A percentile compares a stretch with the other conserved stretches of the same genome.
Conservation (phyloP, 92 coral and sea anemone genomes). For the Palythoa grandis region DNA sequence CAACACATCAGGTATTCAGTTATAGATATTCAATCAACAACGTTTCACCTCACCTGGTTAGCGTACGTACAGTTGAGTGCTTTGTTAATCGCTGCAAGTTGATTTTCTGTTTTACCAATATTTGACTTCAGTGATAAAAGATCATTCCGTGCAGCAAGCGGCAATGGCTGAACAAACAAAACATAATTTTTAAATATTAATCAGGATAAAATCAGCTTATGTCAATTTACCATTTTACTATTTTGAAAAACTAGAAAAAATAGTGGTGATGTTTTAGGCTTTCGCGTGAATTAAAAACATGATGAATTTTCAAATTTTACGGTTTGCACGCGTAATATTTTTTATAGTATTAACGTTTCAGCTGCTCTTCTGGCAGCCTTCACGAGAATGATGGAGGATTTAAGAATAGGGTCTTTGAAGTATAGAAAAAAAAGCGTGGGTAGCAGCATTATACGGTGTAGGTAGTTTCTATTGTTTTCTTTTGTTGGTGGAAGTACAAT, state of each 20-base stretch:
- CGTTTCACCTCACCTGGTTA: slow-evolving; percentile 18
- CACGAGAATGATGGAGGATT: no score
- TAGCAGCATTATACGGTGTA: no score
- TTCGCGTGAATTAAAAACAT: no score
- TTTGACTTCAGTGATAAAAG: not conserved
- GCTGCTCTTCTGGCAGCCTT: no score
- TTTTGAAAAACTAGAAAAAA: not conserved
- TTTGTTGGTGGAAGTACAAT: no score
- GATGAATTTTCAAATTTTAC: no score
- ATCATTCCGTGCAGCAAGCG: slow-evolving; percentile 12
- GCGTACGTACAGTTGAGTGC: slow-evolving; percentile 32
- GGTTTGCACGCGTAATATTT: no score
- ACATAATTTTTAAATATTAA: not conserved
- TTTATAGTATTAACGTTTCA: no score
- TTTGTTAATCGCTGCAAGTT: slow-evolving; percentile 11
- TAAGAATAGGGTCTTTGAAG: no score
- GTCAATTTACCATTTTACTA: not conserved
- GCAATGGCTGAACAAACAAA: slow-evolving; percentile 21
- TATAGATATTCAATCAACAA: not conserved
- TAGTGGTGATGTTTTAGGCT: no score
- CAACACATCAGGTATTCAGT: not conserved
- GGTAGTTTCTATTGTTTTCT: no score
- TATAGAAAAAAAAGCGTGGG: no score
- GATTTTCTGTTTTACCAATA: not conserved
- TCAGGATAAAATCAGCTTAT: not conserved